Evolutionary conservation across 2,888 invertebrate species (phyloP), one percentile per base, ranked within the genome.

Genomic region (Pammene aurita): DNA sequence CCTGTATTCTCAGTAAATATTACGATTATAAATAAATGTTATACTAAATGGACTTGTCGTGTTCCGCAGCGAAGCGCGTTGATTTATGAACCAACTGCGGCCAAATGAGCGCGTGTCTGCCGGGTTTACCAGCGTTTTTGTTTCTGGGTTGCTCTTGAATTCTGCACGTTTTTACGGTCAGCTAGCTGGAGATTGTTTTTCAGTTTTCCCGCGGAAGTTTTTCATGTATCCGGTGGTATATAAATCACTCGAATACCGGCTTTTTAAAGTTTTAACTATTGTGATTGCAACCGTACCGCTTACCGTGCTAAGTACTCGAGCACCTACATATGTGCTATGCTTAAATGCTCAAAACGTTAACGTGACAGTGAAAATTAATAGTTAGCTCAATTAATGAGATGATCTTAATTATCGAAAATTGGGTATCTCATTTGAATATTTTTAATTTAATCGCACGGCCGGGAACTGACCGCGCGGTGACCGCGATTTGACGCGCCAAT

Each of bases 21-120:
- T 50, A 50, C 62, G 62, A 67, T 61, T 62, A 67, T 63, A 67
- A 67, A 67, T 67, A 67, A 57, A 62, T 67, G 48, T 67, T 63
- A 67, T 67, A 62, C 62, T 62, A 67, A 67, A 67, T 67, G 62
- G 67, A 67, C 56, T 67, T 63, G 67, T 67, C 67, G 62, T 62
- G 67, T 67, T 42, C 34, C 67, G 34, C 56, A 42, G 66, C 41
- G 62, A 56, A n/a, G 67, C 34, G 16, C 16, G 48, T 56, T 67
- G 67, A 67, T 67, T 67, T 67, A 67, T 67, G 62, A 62, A 62
- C 67, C 67, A 57, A 62, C 62, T 67, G 67, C 62, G 62, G 62
- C 48, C 41, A 50, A 67, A 67, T 63, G 62, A 67, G 62, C 14
- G 46, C 62, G 44, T 62, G 62, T 62, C 62, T 56, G 60, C 14